Evolutionary conservation across 2,113 vertebrate species (phyloP).

Genomic region (Nannospalax galili): DNA sequence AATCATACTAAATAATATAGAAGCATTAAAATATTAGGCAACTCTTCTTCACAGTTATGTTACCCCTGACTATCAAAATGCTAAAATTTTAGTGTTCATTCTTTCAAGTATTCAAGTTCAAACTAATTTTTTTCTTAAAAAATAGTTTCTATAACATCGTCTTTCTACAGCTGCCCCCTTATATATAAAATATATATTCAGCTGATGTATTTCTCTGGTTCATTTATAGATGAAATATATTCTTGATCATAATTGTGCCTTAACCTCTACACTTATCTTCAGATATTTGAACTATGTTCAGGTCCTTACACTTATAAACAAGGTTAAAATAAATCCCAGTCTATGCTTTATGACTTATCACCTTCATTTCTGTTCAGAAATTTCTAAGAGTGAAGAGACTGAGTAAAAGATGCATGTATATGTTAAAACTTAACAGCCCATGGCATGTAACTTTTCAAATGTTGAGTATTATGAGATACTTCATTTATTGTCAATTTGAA

Average conservation of each 20-base stretch:
- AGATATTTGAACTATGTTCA: conserved; percentile 16
- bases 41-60: neutral
- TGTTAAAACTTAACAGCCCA: conserved; percentile 15
- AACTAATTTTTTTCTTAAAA: neutral
- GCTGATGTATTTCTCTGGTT: neutral
- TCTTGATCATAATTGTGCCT: neutral
- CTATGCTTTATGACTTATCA: neutral
- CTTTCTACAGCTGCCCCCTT: neutral
- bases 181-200: neutral
- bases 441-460: neutral
- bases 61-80: neutral
- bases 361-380: neutral
- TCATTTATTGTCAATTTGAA: neutral
- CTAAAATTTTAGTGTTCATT: conserved; percentile 48
- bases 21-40: conserved; percentile 62
- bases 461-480: neutral
- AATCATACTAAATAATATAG: conserved; percentile 48
- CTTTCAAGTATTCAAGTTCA: conserved; percentile 13
- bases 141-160: neutral
- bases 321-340: neutral
- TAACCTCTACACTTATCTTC: neutral
- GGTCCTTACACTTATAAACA: neutral
- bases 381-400: conserved; percentile 1
- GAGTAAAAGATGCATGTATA: neutral
- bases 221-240: neutral